Conservation (phyloP, 2,888 invertebrate species). For the Caenorhabditis angaria region DNA sequence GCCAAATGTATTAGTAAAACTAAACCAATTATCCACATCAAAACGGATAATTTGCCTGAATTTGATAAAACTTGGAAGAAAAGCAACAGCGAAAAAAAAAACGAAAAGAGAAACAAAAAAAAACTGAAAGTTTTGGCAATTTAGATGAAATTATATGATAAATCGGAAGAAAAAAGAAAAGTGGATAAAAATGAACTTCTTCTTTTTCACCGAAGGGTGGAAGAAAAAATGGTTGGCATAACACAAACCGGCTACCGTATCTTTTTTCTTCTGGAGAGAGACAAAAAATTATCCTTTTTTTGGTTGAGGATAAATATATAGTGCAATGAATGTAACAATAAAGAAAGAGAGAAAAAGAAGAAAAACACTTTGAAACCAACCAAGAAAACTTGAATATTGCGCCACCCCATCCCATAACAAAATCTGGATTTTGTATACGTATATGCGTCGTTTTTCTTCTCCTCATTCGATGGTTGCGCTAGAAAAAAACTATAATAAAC, state of each 20-base stretch:
- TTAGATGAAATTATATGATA: constrained; percentile 1
- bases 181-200: not conserved
- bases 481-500: not conserved
- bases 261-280: constrained; percentile 8
- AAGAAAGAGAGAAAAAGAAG: not conserved
- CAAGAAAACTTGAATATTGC: constrained; percentile 46
- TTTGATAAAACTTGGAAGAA: not conserved
- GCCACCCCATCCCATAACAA: constrained; percentile 23
- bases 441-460: not conserved
- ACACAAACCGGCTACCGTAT: constrained; percentile 45
- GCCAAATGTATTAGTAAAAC: not conserved
- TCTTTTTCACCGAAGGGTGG: constrained; percentile 6
- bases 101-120: constrained; percentile 6
- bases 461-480: not conserved
- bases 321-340: constrained; percentile 18
- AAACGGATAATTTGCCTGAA: not conserved
- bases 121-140: not conserved
- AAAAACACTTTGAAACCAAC: constrained; percentile 39
- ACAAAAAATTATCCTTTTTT: constrained; percentile 2
- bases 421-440: constrained; percentile 10
- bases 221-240: constrained; percentile 37
- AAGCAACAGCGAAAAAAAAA: not conserved
- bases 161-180: constrained; percentile 3
- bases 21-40: not conserved
- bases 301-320: constrained; percentile 7